Conservation (phyloP, 2,797 vertebrate genomes). For the Sus cebifrons region DNA sequence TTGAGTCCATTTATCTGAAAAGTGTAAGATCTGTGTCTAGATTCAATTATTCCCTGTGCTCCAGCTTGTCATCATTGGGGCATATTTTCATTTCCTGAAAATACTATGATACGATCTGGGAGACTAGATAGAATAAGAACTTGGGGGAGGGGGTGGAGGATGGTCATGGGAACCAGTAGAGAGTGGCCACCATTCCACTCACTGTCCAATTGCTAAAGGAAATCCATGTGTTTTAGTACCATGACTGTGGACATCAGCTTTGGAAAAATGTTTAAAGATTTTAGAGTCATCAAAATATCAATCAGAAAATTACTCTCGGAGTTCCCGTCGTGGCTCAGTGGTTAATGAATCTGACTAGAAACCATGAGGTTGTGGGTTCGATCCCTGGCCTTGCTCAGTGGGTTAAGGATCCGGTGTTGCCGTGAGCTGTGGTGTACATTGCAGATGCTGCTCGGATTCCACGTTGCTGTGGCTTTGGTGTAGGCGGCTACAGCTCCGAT, state of each 20-base stretch:
- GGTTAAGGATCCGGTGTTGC: too few species aligned
- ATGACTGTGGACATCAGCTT: neutral
- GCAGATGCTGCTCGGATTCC: too few species aligned
- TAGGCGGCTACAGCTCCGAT: too few species aligned
- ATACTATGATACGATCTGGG: neutral
- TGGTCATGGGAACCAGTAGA: neutral
- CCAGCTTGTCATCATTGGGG: neutral
- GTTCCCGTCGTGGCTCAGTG: too few species aligned
- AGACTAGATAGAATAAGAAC: neutral
- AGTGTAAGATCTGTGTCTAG: neutral
- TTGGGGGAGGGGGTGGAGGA: fast-evolving
- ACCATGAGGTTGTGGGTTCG: too few species aligned
- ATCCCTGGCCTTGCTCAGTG: too few species aligned
- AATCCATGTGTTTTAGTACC: neutral
- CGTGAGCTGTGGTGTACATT: too few species aligned
- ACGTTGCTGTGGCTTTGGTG: too few species aligned
- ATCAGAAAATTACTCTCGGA: neutral
- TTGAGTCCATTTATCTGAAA: neutral
- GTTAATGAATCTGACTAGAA: too few species aligned
- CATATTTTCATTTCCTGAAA: neutral
- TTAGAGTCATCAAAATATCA: neutral
- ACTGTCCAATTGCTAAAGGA: neutral
- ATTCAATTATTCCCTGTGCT: neutral
- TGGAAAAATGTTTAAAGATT: neutral
- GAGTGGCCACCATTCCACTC: neutral